Conservation (phyloP, 2,888 invertebrate genomes). For the Calameuta idolon region DNA sequence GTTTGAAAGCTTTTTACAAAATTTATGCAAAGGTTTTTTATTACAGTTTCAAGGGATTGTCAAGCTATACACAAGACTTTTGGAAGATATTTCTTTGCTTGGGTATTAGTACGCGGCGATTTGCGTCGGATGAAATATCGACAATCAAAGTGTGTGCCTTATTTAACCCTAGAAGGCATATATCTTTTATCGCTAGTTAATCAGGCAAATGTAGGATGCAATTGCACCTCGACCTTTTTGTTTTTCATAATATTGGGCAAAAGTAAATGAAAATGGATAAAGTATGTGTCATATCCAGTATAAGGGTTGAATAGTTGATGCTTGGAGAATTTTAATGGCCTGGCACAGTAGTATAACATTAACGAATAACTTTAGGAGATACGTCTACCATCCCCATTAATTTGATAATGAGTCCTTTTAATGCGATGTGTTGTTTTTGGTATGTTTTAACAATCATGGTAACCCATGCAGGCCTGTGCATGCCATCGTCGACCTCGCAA, state of each 20-base stretch:
- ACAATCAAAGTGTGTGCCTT: not conserved
- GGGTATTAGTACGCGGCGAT: not conserved
- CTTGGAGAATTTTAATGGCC: not conserved
- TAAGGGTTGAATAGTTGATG: not conserved
- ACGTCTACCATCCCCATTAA: not conserved
- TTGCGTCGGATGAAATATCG: not conserved
- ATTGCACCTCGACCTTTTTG: no score
- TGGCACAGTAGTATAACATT: not conserved
- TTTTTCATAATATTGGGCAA: not conserved
- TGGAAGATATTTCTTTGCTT: no score
- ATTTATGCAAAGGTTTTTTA: no score
- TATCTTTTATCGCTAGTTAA: no score
- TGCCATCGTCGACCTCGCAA: slow-evolving; percentile 89
- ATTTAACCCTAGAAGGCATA: not conserved
- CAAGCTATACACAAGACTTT: no score
- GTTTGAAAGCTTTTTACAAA: no score
- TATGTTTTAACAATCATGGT: slow-evolving; percentile 57
- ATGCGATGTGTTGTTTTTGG: slow-evolving; percentile 50
- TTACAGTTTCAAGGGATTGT: no score
- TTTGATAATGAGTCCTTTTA: slow-evolving; percentile 25
- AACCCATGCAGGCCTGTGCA: slow-evolving; percentile 79
- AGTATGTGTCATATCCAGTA: not conserved
- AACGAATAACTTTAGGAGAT: not conserved
- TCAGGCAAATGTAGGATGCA: no score
- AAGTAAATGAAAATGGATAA: not conserved